A percentile compares a stretch with the other conserved stretches of the same genome.
Evolutionary conservation across 1,140 invertebrate species (phyloP).

Genomic region (Drosophila triauraria): DNA sequence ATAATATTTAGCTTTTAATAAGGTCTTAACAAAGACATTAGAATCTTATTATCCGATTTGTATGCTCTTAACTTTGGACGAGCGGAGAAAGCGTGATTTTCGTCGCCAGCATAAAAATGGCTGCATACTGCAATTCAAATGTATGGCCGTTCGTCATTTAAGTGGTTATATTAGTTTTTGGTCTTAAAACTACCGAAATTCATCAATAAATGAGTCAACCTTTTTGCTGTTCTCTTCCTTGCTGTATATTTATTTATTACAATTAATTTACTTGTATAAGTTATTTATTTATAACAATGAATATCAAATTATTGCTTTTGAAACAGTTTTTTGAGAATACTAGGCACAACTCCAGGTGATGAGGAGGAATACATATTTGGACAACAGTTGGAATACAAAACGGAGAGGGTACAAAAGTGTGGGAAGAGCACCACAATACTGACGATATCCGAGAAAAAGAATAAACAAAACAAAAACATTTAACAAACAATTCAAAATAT

Average conservation of each 20-base stretch:
- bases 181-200: neutral
- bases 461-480: constrained; percentile 61
- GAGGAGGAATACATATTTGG: constrained; percentile 22
- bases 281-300: constrained; percentile 70
- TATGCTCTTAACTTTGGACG: no score
- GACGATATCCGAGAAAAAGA: constrained; percentile 59
- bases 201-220: neutral
- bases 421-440: constrained; percentile 82
- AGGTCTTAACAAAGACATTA: no score
- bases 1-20: no score
- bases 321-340: constrained; percentile 63
- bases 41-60: no score
- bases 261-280: constrained; percentile 37
- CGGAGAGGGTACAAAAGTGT: constrained; percentile 48
- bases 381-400: constrained; percentile 48
- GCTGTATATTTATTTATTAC: constrained; percentile 66
- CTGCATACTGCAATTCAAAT: no score
- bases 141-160: no score
- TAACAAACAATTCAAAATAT: constrained; percentile 58
- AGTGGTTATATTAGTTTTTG: no score
- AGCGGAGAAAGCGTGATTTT: no score
- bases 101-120: no score
- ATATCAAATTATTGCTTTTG: constrained; percentile 80
- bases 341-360: constrained; percentile 41
- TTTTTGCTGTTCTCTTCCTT: constrained; percentile 63